phyloP scores from a whole-genome alignment of 2,888 invertebrate genomes.

The Globia sparganii region DNA sequence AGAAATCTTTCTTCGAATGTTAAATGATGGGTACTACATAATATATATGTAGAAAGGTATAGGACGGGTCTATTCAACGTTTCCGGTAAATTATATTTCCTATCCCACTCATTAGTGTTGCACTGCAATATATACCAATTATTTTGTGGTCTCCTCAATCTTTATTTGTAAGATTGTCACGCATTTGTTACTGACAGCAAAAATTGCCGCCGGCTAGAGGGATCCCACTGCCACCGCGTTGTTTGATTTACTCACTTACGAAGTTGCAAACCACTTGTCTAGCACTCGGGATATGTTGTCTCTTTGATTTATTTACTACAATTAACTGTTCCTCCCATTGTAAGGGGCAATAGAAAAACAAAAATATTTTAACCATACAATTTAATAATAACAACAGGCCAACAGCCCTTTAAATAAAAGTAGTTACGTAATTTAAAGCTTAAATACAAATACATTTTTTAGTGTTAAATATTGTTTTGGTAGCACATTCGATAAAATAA shows the following conservation, averaged over 20 bases:
- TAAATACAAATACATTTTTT: slow-evolving; percentile 63
- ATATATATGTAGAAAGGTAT: neutral
- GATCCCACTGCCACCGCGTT: slow-evolving; percentile 34
- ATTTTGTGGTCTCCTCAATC: slow-evolving; percentile 47
- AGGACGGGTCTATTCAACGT: neutral
- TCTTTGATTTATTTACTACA: slow-evolving; percentile 8
- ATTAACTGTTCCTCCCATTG: neutral
- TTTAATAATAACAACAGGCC: slow-evolving; percentile 64
- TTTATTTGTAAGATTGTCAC: slow-evolving; percentile 77
- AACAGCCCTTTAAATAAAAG: slow-evolving; percentile 58
- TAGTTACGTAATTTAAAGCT: slow-evolving; percentile 57
- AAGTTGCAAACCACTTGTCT: slow-evolving; percentile 2
- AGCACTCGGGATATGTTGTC: neutral
- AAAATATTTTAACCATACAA: slow-evolving; percentile 48
- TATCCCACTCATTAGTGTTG: neutral
- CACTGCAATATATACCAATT: slow-evolving; percentile 4
- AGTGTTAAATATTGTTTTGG: slow-evolving; percentile 60
- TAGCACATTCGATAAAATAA: slow-evolving; percentile 48
- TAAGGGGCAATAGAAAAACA: slow-evolving; percentile 15
- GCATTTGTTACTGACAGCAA: slow-evolving; percentile 79
- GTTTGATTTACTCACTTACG: slow-evolving; percentile 67
- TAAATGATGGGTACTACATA: neutral
- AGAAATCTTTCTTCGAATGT: neutral
- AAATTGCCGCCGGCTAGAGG: slow-evolving; percentile 75
- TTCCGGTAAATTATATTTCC: neutral